A percentile compares a stretch with the other conserved stretches of the same genome.
Evolutionary conservation across 2,888 invertebrate genomes (phyloP).

Genomic region (Parnassius orleans): DNA sequence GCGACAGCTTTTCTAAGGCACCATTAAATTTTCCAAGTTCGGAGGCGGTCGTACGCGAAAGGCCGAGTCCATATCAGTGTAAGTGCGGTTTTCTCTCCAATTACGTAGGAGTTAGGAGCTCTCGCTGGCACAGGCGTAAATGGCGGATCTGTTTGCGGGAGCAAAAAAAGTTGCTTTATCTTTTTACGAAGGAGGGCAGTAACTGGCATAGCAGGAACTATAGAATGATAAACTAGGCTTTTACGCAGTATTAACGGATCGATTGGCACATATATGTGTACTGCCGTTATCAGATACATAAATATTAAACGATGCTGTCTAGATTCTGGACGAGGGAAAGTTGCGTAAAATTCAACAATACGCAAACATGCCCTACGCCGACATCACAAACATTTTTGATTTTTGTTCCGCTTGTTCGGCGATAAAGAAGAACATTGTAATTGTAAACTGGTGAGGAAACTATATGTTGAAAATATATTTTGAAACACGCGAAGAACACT

Average conservation of each 20-base stretch:
- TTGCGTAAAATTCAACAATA: too few species aligned
- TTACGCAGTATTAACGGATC: conserved; percentile 21
- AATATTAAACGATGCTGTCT: conserved; percentile 1
- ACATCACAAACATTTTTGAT: too few species aligned
- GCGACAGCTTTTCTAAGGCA: conserved; percentile 36
- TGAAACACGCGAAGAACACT: too few species aligned
- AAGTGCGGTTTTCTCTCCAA: conserved; percentile 63
- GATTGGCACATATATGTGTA: conserved; percentile 17
- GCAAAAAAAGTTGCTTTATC: conserved; percentile 53
- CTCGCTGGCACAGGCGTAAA: conserved; percentile 46
- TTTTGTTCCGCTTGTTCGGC: too few species aligned
- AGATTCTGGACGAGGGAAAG: not conserved
- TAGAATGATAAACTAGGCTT: conserved; percentile 29
- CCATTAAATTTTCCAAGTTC: conserved; percentile 51
- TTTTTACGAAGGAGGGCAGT: conserved; percentile 36
- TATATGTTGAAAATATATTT: too few species aligned
- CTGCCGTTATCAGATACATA: conserved; percentile 8
- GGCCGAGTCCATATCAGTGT: conserved; percentile 38
- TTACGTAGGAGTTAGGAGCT: conserved; percentile 64
- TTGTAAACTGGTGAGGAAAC: too few species aligned
- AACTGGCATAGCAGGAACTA: conserved; percentile 32
- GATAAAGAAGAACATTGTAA: too few species aligned
- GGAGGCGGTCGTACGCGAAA: conserved; percentile 39
- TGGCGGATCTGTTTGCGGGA: conserved; percentile 35
- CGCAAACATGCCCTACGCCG: too few species aligned